These are phyloP conservation scores for Spinibarbus caldwelli DNA, from an alignment of 2,797 vertebrate genomes.

Conservation along the genomic window DNA sequence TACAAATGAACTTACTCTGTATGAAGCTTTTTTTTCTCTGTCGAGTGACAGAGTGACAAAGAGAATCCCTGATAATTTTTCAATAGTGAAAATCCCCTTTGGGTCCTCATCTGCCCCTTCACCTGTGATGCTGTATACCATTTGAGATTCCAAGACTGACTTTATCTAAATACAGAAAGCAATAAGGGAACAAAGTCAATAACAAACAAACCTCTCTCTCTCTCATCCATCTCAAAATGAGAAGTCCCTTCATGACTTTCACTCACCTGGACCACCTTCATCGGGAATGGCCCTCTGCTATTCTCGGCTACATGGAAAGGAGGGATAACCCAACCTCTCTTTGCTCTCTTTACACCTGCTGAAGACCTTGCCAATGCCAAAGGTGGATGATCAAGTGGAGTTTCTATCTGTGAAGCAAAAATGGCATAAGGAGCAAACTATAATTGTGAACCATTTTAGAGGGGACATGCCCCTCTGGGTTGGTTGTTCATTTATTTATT, in stretches of 20 bases:
- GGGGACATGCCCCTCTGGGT: too few species aligned
- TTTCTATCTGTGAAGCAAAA: too few species aligned
- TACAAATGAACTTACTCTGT: conserved; percentile 34
- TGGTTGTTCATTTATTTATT: too few species aligned
- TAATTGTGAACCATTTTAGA: too few species aligned
- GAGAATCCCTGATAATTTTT: conserved; percentile 21
- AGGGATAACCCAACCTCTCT: conserved; percentile 58
- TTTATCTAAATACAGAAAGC: conserved; percentile 33
- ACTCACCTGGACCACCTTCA: conserved; percentile 40
- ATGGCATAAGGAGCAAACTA: too few species aligned
- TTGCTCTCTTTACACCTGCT: conserved; percentile 41
- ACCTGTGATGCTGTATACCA: conserved; percentile 51
- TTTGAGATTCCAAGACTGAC: conserved; percentile 17
- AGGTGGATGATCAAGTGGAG: too few species aligned
- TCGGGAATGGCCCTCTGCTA: conserved; percentile 50
- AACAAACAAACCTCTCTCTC: background rate
- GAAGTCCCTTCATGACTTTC: background rate
- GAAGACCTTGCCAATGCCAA: conserved; percentile 23
- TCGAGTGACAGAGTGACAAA: conserved; percentile 40
- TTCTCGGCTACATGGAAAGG: conserved; percentile 39
- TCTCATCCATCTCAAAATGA: rapidly evolving
- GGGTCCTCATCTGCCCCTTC: conserved; percentile 52
- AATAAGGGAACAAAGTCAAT: background rate
- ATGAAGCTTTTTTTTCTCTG: conserved; percentile 35
- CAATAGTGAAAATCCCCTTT: conserved; percentile 37